Base-by-base conservation (phyloP, 2,797 vertebrate genomes). In the Megalops cyprinoides region DNA sequence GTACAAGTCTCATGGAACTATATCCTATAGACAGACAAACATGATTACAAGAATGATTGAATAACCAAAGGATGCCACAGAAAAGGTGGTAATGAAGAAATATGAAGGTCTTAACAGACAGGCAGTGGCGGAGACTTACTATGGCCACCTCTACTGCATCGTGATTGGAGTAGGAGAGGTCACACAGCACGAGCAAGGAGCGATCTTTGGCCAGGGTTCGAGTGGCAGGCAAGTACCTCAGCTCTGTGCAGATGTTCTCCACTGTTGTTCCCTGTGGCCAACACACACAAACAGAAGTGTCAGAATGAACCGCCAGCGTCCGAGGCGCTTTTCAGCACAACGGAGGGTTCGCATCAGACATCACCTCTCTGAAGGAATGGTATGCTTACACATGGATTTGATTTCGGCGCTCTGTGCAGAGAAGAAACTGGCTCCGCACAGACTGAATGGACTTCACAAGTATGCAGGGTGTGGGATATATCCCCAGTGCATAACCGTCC, bases 141-240 rank as follows among this genome's bases (percentile, higher is more conserved):
- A 98, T 89, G 76, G 97, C 97, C 83, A 98, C 97, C 86, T 97
- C 97, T 84, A 99, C 96, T 0, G 97, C 95, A 0, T 95, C 95
- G 31, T 90, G 90, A 78, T 91, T 94, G 1, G 95, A 90, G 85
- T 94, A 92, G 1, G 96, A 96, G 25, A 95, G 92, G 86, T 98
- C 97, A 83, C 98, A 99, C 23, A 99, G 89, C 86, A 99, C 93
- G 87, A 96, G 90, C 10, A 99, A 93, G 75, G 93, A 88, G 83
- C 91, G 95, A 58, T 98, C 96, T 31, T 91, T 93, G 10, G 97
- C 97, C 81, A 96, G 92, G 0, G 92, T 94, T 86, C 94, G 94
- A 0, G 95, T 94, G 67, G 95, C 94, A 0, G 97, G 96, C 77
- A 98, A 94, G 83, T 96, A 96, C n/a, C 96, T 92, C 75, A 99